Evolutionary conservation across 1,140 invertebrate genomes (phyloP).

Genomic region (Listronotus bonariensis): DNA sequence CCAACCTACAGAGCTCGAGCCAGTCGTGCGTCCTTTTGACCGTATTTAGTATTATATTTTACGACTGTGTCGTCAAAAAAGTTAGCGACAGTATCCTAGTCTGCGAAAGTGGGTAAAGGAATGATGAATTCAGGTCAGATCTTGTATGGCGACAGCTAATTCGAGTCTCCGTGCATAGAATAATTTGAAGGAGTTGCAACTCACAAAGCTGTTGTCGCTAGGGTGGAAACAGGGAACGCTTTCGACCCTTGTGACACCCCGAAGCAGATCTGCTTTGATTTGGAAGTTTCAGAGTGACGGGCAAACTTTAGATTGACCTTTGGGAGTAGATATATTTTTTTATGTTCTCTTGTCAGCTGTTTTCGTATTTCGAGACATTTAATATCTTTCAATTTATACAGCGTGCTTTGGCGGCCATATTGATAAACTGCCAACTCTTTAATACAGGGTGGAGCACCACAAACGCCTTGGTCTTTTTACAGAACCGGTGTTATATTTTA

Average conservation of each 20-base stretch:
- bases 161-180: constrained; percentile 41
- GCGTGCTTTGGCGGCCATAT: too few relatives aligned
- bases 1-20: too few relatives aligned
- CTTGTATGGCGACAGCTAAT: constrained; percentile 42
- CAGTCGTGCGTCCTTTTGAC: neutral
- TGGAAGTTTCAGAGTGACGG: constrained; percentile 5
- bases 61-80: constrained; percentile 8
- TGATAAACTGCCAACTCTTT: too few relatives aligned
- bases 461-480: too few relatives aligned
- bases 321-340: too few relatives aligned
- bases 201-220: constrained; percentile 18
- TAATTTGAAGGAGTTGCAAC: constrained; percentile 28
- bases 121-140: constrained; percentile 42
- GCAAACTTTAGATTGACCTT: too few relatives aligned
- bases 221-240: constrained; percentile 8
- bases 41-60: constrained; percentile 13
- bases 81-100: constrained; percentile 28
- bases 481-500: too few relatives aligned
- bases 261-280: constrained; percentile 5
- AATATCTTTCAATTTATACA: too few relatives aligned
- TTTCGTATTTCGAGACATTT: too few relatives aligned
- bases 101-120: constrained; percentile 28
- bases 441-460: too few relatives aligned
- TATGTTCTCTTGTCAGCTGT: too few relatives aligned
- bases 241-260: too few relatives aligned